Evolutionary conservation across 2,888 invertebrate species (phyloP).

Genomic region (Dendrolimus houi): DNA sequence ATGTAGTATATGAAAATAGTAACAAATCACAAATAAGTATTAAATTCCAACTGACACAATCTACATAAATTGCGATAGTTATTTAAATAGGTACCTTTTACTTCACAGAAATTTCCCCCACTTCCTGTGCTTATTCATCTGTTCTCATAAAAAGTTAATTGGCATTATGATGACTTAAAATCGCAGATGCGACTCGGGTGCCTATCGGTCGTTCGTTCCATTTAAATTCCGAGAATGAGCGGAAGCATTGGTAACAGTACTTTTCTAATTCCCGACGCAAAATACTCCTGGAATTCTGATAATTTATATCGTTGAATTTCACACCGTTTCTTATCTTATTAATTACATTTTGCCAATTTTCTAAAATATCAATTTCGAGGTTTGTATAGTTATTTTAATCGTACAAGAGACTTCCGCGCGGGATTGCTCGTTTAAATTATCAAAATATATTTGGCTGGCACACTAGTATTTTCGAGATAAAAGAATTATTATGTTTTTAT

Average conservation of each 20-base stretch:
- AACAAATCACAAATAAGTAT: too few species aligned
- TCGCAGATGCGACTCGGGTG: not conserved
- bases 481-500: too few species aligned
- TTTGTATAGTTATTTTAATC: too few species aligned
- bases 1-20: too few species aligned
- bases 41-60: not conserved
- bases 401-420: too few species aligned
- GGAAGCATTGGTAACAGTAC: not conserved
- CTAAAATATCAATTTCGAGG: too few species aligned
- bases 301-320: not conserved
- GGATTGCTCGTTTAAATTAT: too few species aligned
- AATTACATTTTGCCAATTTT: not conserved
- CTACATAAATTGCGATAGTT: not conserved
- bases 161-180: not conserved
- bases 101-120: conserved; percentile 7
- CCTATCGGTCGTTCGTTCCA: not conserved
- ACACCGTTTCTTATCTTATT: not conserved
- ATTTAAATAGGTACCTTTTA: conserved; percentile 6
- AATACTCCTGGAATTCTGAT: not conserved
- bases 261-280: not conserved
- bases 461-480: too few species aligned
- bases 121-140: conserved; percentile 20
- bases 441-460: too few species aligned
- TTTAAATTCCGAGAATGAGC: not conserved
- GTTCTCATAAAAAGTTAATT: conserved; percentile 21